phyloP scores from a whole-genome alignment of 2,113 vertebrate species.

The Tetrao urogallus region DNA sequence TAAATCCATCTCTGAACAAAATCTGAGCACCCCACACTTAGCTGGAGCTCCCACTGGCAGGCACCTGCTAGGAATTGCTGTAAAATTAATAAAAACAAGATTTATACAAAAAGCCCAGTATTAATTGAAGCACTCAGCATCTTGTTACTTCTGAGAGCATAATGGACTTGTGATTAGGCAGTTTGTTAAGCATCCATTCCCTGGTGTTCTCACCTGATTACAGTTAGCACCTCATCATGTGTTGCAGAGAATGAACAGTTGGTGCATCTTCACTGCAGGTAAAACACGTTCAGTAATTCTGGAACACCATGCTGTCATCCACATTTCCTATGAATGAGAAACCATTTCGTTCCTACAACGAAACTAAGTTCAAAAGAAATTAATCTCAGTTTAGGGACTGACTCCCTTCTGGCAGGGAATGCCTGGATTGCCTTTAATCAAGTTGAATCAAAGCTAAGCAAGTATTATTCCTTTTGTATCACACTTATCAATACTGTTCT shows the following conservation, averaged over 20 bases:
- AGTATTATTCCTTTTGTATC: background rate
- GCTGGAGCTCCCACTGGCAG: background rate
- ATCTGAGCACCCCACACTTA: background rate
- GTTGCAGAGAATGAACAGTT: background rate
- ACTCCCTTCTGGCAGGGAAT: background rate
- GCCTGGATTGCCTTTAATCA: background rate
- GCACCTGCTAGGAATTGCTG: background rate
- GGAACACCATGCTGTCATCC: background rate
- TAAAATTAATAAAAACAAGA: background rate
- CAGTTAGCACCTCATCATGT: slow-evolving; percentile 16
- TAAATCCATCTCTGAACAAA: background rate
- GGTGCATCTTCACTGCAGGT: background rate
- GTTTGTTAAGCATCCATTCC: slow-evolving; percentile 25
- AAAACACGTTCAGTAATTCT: background rate
- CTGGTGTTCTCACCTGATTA: background rate
- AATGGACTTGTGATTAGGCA: slow-evolving; percentile 16
- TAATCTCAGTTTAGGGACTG: background rate
- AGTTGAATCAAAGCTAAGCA: background rate
- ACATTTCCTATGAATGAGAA: background rate
- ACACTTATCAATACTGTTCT: background rate
- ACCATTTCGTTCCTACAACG: accelerated
- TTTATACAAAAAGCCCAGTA: background rate
- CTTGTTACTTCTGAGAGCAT: background rate
- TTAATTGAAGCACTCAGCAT: slow-evolving; percentile 13
- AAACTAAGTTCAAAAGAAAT: background rate